Evolutionary conservation across 1,140 invertebrate genomes (phyloP).

Genomic region (Physella acuta): DNA sequence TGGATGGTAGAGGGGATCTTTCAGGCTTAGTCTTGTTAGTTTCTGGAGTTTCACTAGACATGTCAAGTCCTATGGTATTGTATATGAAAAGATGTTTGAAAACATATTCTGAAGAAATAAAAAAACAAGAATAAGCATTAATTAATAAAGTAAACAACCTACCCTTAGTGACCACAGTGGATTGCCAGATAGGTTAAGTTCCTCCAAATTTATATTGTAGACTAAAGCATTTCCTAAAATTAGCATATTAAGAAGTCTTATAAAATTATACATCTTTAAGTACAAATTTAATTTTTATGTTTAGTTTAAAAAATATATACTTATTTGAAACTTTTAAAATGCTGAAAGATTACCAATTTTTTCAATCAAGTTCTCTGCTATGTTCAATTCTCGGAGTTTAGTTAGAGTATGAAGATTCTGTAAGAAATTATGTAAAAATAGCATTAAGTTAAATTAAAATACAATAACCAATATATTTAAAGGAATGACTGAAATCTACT

Average conservation of each 20-base stretch:
- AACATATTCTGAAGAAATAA: background rate
- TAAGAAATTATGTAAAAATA: constrained; percentile 26
- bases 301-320: background rate
- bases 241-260: too few relatives aligned
- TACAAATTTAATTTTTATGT: background rate
- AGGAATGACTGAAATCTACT: too few relatives aligned
- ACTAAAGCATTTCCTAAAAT: constrained; percentile 51
- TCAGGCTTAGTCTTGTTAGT: constrained; percentile 49
- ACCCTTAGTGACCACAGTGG: constrained; percentile 53
- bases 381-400: constrained; percentile 53
- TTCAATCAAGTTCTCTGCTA: constrained; percentile 57
- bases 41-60: constrained; percentile 48
- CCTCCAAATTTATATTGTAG: constrained; percentile 45
- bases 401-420: constrained; percentile 50
- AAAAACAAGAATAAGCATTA: background rate
- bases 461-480: too few relatives aligned
- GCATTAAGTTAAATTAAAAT: too few relatives aligned
- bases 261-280: background rate
- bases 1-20: constrained; percentile 52
- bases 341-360: constrained; percentile 55
- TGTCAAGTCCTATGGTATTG: constrained; percentile 49
- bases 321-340: too few relatives aligned
- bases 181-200: constrained; percentile 57
- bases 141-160: constrained; percentile 23
- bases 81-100: background rate